Conservation (phyloP, 1,140 invertebrate genomes). For the Pomacea maculata region DNA sequence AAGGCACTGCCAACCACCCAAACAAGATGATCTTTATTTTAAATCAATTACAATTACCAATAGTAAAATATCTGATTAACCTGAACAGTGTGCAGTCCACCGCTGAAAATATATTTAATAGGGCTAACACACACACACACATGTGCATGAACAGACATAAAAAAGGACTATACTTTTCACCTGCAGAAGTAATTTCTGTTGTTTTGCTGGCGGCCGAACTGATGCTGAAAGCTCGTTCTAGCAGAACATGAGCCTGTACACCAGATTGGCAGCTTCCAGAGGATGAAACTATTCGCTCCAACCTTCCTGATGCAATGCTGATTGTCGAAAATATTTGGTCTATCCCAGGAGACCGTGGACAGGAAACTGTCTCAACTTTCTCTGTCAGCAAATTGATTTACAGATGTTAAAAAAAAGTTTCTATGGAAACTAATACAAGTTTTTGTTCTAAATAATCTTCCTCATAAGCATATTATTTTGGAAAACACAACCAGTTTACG, state of each 20-base stretch:
- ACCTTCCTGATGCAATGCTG: background rate
- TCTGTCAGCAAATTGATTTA: background rate
- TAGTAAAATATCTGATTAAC: no score
- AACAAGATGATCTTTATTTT: no score
- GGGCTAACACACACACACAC: constrained; percentile 6
- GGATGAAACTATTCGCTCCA: no score
- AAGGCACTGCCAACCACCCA: no score
- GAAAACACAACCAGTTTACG: no score
- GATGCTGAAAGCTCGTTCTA: constrained; percentile 2
- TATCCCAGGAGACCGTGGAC: background rate
- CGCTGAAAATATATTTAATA: background rate
- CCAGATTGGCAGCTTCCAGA: no score
- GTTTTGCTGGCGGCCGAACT: background rate
- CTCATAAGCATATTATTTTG: no score
- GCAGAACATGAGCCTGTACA: background rate
- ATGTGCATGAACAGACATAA: background rate
- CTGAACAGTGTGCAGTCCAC: no score
- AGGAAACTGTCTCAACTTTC: background rate
- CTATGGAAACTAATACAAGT: no score
- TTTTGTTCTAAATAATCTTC: no score
- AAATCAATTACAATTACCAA: no score
- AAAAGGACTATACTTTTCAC: background rate
- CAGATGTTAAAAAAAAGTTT: no score
- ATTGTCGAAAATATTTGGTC: background rate
- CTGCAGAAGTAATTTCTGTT: background rate